Percentiles rank a stretch among this genome's conserved stretches.
Conservation (phyloP, 92 coral and sea anemone species). For the Porites rus region DNA sequence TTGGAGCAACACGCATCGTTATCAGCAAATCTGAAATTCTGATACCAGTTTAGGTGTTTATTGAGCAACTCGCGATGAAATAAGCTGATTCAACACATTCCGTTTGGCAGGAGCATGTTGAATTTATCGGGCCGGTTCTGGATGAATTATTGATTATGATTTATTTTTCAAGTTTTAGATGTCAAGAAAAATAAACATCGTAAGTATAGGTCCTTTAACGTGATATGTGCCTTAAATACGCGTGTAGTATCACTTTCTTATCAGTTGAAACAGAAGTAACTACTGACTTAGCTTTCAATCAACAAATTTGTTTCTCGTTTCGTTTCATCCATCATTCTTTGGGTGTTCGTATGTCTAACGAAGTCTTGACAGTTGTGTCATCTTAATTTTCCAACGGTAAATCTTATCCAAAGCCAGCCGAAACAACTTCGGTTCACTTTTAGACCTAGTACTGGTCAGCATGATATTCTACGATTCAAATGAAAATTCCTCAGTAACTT, state of each 20-base stretch:
- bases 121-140: background rate
- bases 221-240: background rate
- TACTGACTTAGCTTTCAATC: slow-evolving; percentile 18
- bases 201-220: background rate
- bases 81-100: background rate
- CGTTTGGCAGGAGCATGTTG: background rate
- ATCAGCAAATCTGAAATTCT: background rate
- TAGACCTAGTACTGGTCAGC: too few species aligned
- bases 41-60: background rate
- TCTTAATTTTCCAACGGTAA: slow-evolving; percentile 2
- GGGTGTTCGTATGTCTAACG: background rate
- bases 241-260: background rate
- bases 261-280: slow-evolving; percentile 28
- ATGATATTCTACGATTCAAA: too few species aligned
- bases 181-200: background rate
- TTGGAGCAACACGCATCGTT: background rate
- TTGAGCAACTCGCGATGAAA: background rate
- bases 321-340: background rate
- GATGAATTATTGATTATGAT: slow-evolving; percentile 18
- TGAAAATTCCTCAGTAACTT: too few species aligned
- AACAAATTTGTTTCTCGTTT: slow-evolving; percentile 18
- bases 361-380: background rate
- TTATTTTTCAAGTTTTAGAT: slow-evolving; percentile 14
- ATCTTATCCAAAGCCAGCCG: background rate
- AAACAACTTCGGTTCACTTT: too few species aligned